Conservation (phyloP, 2,113 vertebrate species). For the Capreolus pygargus region DNA sequence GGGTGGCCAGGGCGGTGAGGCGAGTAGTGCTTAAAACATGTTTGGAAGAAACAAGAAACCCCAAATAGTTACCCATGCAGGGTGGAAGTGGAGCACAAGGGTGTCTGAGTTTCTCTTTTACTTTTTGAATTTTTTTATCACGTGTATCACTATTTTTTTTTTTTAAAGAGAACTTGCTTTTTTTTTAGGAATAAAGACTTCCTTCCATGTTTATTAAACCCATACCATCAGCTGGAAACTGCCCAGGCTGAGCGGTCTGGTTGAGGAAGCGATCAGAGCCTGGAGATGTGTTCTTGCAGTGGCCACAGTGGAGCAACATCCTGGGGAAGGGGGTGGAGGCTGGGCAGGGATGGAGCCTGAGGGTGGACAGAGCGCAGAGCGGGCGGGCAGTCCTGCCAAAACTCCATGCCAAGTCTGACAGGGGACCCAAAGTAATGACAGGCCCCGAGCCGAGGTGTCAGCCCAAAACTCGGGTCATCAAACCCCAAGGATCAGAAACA, state of each 20-base stretch:
- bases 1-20: fast-evolving
- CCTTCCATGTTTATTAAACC: background rate
- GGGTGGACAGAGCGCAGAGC: background rate
- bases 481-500: background rate
- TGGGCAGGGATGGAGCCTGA: background rate
- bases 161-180: background rate
- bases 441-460: background rate
- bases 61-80: background rate
- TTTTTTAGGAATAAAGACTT: slow-evolving; percentile 11
- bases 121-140: background rate
- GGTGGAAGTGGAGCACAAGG: background rate
- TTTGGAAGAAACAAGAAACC: background rate
- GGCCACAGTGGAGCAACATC: background rate
- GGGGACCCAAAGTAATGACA: background rate
- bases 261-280: background rate
- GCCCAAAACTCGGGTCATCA: background rate
- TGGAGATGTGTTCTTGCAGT: background rate
- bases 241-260: background rate
- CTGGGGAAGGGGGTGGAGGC: background rate
- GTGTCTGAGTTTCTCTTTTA: background rate
- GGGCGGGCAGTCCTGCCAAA: background rate
- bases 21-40: background rate
- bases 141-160: background rate
- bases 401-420: background rate
- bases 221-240: background rate